phyloP scores from a whole-genome alignment of 2,888 invertebrate genomes.

The Xylocampa areola region DNA sequence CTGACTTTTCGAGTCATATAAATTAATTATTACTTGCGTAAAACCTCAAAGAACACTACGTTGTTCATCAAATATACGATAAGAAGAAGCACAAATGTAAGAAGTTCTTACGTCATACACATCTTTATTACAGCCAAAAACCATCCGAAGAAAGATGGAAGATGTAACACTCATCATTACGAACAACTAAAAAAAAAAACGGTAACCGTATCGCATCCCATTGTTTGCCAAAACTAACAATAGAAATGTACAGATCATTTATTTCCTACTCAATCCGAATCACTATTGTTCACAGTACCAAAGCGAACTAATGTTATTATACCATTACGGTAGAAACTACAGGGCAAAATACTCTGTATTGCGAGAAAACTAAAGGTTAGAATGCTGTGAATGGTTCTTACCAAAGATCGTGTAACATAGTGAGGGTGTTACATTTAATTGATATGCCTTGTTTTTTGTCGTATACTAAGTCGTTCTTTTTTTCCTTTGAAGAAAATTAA shows the following conservation, averaged over 20 bases:
- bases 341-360: slow-evolving; percentile 20
- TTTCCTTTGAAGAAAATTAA: slow-evolving; percentile 69
- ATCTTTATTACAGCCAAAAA: slow-evolving; percentile 25
- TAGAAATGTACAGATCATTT: slow-evolving; percentile 62
- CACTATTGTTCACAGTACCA: slow-evolving; percentile 61
- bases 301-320: slow-evolving; percentile 47
- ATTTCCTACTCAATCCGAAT: slow-evolving; percentile 57
- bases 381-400: slow-evolving; percentile 7
- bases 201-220: slow-evolving; percentile 49
- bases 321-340: slow-evolving; percentile 39
- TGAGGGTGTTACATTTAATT: slow-evolving; percentile 66
- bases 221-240: slow-evolving; percentile 65
- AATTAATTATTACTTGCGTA: too few relatives aligned
- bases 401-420: slow-evolving; percentile 7
- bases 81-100: slow-evolving; percentile 10
- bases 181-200: slow-evolving; percentile 53
- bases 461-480: slow-evolving; percentile 57
- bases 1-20: too few relatives aligned
- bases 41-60: too few relatives aligned
- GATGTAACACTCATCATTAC: slow-evolving; percentile 53
- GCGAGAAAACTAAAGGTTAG: background rate
- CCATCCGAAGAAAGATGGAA: slow-evolving; percentile 44
- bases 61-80: too few relatives aligned
- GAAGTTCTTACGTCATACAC: slow-evolving; percentile 9
- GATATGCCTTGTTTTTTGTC: slow-evolving; percentile 74